Evolutionary conservation across 2,888 invertebrate genomes (phyloP).

Genomic region (Antitype chi): DNA sequence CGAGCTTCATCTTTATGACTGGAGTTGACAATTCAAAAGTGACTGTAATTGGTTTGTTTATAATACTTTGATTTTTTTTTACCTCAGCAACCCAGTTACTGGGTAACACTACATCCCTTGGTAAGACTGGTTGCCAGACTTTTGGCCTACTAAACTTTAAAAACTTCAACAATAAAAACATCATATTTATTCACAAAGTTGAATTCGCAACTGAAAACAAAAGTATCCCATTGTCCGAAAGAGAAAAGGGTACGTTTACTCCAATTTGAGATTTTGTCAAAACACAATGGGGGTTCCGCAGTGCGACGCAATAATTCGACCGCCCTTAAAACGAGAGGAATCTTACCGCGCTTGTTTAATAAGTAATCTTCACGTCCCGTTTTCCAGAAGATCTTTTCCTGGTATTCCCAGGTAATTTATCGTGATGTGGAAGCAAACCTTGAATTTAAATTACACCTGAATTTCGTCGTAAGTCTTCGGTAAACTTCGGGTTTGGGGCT

Average conservation of each 20-base stretch:
- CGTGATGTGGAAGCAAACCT: conserved; percentile 63
- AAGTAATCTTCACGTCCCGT: conserved; percentile 74
- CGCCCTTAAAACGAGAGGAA: conserved; percentile 68
- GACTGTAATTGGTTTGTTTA: too few relatives aligned
- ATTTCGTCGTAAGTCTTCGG: conserved; percentile 47
- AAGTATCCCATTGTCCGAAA: conserved; percentile 50
- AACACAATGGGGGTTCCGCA: conserved; percentile 80
- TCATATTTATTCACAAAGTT: conserved; percentile 48
- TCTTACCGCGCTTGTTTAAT: conserved; percentile 71
- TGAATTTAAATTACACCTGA: conserved; percentile 68
- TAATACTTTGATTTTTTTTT: too few relatives aligned
- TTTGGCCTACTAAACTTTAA: background rate
- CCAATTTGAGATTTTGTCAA: conserved; percentile 71
- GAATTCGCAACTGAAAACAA: conserved; percentile 52
- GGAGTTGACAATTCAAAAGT: too few relatives aligned
- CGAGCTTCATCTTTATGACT: too few relatives aligned
- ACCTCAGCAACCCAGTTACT: background rate
- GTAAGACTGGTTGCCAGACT: background rate
- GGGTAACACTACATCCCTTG: too few relatives aligned
- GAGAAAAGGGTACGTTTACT: conserved; percentile 59
- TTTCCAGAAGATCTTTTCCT: conserved; percentile 63
- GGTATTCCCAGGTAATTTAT: conserved; percentile 67
- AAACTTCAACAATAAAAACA: conserved; percentile 21
- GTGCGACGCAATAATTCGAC: conserved; percentile 80
- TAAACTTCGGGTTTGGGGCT: conserved; percentile 25